Conservation (phyloP, 2,113 vertebrate genomes). For the Lethenteron reissneri region DNA sequence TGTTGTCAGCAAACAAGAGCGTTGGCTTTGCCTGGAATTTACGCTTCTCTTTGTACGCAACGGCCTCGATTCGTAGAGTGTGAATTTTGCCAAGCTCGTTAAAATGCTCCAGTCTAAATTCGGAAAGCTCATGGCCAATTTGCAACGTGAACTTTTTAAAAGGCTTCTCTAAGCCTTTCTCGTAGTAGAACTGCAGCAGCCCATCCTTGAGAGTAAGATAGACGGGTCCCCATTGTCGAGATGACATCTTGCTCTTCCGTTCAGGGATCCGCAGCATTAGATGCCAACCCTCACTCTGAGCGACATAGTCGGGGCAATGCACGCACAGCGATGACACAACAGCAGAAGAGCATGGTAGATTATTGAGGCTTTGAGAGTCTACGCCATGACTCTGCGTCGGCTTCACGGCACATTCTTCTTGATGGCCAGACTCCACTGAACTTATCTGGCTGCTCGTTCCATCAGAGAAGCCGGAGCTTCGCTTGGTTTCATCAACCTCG, state of each 20-base stretch:
- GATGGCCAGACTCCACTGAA: too few relatives aligned
- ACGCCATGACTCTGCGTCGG: too few relatives aligned
- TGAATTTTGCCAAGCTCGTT: conserved; percentile 59
- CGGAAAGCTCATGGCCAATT: conserved; percentile 45
- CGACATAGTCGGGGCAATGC: neutral
- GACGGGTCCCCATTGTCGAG: conserved; percentile 85
- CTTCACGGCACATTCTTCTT: too few relatives aligned
- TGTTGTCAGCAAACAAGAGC: conserved; percentile 44
- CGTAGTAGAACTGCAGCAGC: conserved; percentile 75
- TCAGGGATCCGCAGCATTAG: conserved; percentile 89
- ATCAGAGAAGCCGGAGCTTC: too few relatives aligned
- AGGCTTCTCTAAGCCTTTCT: conserved; percentile 74
- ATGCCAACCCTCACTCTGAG: conserved; percentile 47
- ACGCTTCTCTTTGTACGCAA: conserved; percentile 56
- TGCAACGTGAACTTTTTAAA: conserved; percentile 74
- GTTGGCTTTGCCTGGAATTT: conserved; percentile 62
- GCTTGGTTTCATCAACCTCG: too few relatives aligned
- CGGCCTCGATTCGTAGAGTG: conserved; percentile 61
- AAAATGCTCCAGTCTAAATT: conserved; percentile 60
- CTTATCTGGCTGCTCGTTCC: too few relatives aligned
- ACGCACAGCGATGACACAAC: too few relatives aligned
- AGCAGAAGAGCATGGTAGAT: too few relatives aligned
- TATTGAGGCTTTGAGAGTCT: too few relatives aligned
- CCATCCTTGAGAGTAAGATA: conserved; percentile 54
- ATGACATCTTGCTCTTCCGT: conserved; percentile 97